Conservation (phyloP, 2,888 invertebrate species). For the Ormyrus nitidulus region DNA sequence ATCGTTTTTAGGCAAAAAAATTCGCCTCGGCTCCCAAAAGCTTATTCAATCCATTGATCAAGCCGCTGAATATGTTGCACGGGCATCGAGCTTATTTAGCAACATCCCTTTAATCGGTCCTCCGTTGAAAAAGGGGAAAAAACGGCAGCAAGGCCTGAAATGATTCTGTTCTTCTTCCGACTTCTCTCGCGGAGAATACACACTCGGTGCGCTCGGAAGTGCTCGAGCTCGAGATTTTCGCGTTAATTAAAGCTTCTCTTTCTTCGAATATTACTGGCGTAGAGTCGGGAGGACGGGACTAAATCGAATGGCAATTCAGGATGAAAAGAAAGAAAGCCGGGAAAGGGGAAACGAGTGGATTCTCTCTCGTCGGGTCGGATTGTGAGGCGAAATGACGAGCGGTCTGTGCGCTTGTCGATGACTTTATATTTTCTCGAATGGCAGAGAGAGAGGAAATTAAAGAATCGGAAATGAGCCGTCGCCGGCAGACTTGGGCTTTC, state of each 20-base stretch:
- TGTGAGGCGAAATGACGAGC: slow-evolving; percentile 7
- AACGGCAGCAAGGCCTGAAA: neutral
- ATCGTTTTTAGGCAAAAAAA: too few relatives aligned
- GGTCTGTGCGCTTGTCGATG: slow-evolving; percentile 8
- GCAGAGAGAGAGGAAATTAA: slow-evolving; percentile 22
- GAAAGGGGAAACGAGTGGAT: too few relatives aligned
- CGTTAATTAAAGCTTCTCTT: slow-evolving; percentile 36
- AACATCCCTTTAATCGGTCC: neutral
- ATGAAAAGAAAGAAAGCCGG: neutral
- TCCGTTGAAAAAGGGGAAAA: neutral
- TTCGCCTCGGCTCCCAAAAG: neutral
- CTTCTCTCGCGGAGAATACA: neutral
- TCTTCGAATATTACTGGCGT: neutral
- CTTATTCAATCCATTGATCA: neutral
- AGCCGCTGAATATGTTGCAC: too few relatives aligned
- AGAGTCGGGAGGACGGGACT: neutral
- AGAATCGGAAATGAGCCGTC: slow-evolving; percentile 18
- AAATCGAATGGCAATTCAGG: slow-evolving; percentile 3
- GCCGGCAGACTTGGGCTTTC: neutral
- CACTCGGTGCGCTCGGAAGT: neutral
- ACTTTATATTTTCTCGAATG: neutral
- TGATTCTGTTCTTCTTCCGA: neutral
- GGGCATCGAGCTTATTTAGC: neutral
- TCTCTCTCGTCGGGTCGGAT: neutral
- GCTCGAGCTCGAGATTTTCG: neutral